Evolutionary conservation across 2,797 vertebrate genomes (phyloP), one percentile per base, ranked within the genome.

Genomic region (Mareca penelope): DNA sequence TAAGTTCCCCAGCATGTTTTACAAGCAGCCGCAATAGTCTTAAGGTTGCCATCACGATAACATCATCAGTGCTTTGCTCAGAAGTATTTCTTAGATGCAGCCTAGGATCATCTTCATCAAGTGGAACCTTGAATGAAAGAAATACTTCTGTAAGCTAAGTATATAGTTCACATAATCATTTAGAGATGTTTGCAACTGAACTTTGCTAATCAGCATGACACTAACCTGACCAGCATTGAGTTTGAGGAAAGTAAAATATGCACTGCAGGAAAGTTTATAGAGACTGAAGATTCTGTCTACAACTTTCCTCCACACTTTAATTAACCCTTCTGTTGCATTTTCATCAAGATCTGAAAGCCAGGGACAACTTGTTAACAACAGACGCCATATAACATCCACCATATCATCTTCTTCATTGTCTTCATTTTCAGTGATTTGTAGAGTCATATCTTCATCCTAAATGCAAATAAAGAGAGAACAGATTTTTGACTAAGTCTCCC

Each of bases 201-300:
- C 29, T 35, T 72, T 85, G 26, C 67, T 75, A 28, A 79, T 40
- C 29, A 48, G 31, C 79, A 65, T 33, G 22, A 72, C 48, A 37
- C 68, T 61, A 76, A 80, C 99, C 98, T 99, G 99, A 77, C 99
- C 99, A 31, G 99, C 99, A 16, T 99, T 99, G 67, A 99, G 98
- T 88, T 99, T 99, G 57, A 99, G 98, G 94, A 99, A 99, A 86
- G 99, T 99, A 90, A 99, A 99, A 83, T 99, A 99, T 24, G 99
- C 99, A 24, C 98, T 98, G 97, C 99, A 99, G 68, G 99, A 99
- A 50, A 99, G 97, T 50, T 99, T 98, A 96, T 99, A 99, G 6
- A 99, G 98, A 92, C 99, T 99, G 94, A 99, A 99, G 96, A 99
- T 99, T 57, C 99, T 98, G 90, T 99, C 99, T 53, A 99, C 99